phyloP scores from a whole-genome alignment of 2,888 invertebrate genomes.

The Heteropelma amictum region DNA sequence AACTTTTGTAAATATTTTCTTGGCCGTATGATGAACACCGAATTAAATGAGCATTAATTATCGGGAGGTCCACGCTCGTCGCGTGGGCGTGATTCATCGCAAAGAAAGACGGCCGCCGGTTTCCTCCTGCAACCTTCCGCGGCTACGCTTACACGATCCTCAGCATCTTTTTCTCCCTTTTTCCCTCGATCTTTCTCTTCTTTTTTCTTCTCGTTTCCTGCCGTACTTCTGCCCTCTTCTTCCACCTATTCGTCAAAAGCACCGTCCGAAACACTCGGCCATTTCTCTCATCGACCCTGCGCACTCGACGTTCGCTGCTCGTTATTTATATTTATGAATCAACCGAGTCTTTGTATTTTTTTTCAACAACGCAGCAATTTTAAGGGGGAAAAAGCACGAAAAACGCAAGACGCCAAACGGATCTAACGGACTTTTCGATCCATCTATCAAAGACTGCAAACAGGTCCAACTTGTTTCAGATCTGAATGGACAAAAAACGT shows the following conservation, averaged over 20 bases:
- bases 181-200: constrained; percentile 49
- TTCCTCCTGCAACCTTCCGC: constrained; percentile 53
- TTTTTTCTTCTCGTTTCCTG: constrained; percentile 23
- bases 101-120: constrained; percentile 63
- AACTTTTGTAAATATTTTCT: constrained; percentile 73
- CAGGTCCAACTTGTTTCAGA: too few relatives aligned
- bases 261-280: not conserved
- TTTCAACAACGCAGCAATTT: too few relatives aligned
- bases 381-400: not conserved
- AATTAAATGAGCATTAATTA: constrained; percentile 77
- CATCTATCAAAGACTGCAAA: too few relatives aligned
- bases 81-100: constrained; percentile 76
- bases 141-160: constrained; percentile 34
- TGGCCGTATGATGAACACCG: constrained; percentile 73
- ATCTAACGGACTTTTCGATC: too few relatives aligned
- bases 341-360: too few relatives aligned
- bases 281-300: not conserved
- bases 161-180: constrained; percentile 46
- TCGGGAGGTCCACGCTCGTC: constrained; percentile 68
- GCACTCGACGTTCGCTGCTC: not conserved
- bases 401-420: too few relatives aligned
- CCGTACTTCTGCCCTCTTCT: not conserved
- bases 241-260: not conserved
- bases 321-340: too few relatives aligned
- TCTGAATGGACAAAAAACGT: not conserved